Evolutionary conservation across 1,140 invertebrate genomes (phyloP).

Genomic region (Marisa cornuarietis): DNA sequence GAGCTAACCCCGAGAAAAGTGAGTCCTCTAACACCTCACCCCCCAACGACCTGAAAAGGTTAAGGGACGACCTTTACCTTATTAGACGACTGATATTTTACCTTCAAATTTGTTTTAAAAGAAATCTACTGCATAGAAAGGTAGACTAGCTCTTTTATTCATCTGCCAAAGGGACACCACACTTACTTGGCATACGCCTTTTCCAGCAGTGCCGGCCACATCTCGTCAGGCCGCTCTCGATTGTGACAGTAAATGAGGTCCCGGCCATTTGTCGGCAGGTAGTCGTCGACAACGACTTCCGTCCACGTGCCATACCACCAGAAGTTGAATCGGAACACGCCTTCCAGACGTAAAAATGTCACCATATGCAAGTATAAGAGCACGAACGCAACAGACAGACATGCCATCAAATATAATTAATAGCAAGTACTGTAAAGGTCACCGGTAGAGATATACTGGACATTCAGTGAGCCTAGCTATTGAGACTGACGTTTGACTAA

Average conservation of each 20-base stretch:
- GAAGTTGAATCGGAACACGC: conserved; percentile 76
- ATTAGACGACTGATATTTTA: not conserved
- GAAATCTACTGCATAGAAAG: too few relatives aligned
- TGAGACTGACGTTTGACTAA: too few relatives aligned
- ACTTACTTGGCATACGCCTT: conserved; percentile 95
- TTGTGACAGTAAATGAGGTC: conserved; percentile 68
- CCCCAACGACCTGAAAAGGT: too few relatives aligned
- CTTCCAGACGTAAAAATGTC: conserved; percentile 31
- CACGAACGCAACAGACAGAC: not conserved
- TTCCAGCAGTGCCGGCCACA: conserved; percentile 96
- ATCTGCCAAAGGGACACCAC: not conserved
- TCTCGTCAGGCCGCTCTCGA: conserved; percentile 68
- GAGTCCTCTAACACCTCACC: too few relatives aligned
- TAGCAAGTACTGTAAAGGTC: not conserved
- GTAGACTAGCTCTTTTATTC: too few relatives aligned
- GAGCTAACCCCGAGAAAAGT: too few relatives aligned
- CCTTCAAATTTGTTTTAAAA: too few relatives aligned
- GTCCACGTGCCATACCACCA: conserved; percentile 83
- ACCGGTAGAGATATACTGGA: not conserved
- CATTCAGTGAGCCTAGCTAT: not conserved
- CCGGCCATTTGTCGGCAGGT: conserved; percentile 71
- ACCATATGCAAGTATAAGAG: not conserved
- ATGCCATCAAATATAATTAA: not conserved
- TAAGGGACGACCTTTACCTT: not conserved
- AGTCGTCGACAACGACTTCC: conserved; percentile 81